Percentiles rank a stretch among this genome's conserved stretches.
Conservation (phyloP, 2,113 vertebrate species). For the Indicator indicator region DNA sequence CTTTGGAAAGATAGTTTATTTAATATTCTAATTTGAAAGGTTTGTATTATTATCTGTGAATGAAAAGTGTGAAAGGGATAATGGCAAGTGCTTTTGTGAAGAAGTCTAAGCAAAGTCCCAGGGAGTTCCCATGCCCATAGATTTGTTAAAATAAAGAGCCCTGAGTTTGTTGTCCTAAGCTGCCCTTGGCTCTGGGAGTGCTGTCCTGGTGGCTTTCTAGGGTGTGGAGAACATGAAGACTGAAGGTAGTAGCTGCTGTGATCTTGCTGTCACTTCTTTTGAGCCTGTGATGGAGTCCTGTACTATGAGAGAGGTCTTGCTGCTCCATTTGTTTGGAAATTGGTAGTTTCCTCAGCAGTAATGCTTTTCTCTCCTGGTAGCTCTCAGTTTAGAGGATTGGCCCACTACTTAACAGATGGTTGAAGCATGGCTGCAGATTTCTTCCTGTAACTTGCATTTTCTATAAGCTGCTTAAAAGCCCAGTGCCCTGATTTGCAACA, state of each 20-base stretch:
- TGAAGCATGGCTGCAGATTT: background rate
- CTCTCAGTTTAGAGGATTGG: background rate
- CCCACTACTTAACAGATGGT: rapidly evolving
- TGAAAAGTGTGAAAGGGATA: background rate
- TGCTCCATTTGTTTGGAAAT: background rate
- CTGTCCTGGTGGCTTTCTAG: background rate
- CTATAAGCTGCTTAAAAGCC: background rate
- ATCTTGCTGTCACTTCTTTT: background rate
- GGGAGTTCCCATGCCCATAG: background rate
- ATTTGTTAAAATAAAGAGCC: background rate
- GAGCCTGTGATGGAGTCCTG: background rate
- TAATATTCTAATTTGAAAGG: background rate
- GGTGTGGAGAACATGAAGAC: background rate
- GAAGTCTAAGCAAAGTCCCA: background rate
- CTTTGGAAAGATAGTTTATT: background rate
- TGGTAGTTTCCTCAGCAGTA: background rate
- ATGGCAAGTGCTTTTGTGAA: background rate
- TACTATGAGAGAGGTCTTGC: background rate
- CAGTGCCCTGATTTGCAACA: background rate
- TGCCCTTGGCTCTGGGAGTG: background rate
- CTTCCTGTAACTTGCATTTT: background rate
- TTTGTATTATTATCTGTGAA: rapidly evolving
- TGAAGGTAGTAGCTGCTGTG: background rate
- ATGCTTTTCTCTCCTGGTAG: background rate
- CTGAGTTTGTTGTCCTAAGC: background rate